These are phyloP conservation scores for Prionailurus viverrinus DNA, from an alignment of 2,113 vertebrate species.

Conservation along the genomic window DNA sequence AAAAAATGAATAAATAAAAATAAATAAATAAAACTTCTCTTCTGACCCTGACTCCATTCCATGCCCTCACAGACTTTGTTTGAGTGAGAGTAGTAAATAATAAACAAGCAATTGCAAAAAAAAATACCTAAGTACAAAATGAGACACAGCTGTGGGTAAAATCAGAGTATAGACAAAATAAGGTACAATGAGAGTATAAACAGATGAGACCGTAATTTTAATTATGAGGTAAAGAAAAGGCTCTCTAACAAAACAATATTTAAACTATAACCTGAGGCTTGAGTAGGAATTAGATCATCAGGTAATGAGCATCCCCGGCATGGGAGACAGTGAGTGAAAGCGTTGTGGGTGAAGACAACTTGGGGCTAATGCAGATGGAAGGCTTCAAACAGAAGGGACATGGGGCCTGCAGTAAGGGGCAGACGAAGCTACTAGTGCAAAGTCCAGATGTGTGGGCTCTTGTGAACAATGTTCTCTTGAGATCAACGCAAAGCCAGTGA, in stretches of 20 bases:
- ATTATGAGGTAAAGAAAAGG: not conserved
- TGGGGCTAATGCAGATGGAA: not conserved
- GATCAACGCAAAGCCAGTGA: not conserved
- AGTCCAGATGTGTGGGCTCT: fast-evolving
- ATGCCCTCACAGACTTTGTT: not conserved
- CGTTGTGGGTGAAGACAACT: not conserved
- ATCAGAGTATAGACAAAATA: not conserved
- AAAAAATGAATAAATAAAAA: too few relatives aligned
- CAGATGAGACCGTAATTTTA: not conserved
- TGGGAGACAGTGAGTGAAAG: not conserved
- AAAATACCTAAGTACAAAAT: not conserved
- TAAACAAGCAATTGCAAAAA: not conserved
- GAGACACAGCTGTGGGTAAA: not conserved
- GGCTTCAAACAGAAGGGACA: not conserved
- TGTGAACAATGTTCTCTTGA: not conserved
- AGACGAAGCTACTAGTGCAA: not conserved
- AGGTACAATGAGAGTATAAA: not conserved
- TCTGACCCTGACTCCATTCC: not conserved
- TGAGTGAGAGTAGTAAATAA: not conserved
- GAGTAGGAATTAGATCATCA: not conserved
- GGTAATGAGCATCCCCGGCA: not conserved
- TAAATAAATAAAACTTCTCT: not conserved
- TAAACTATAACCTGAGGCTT: not conserved
- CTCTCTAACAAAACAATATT: not conserved
- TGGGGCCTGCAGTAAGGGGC: not conserved